Evolutionary conservation across 2,797 vertebrate species (phyloP).

Genomic region (Bovichtus variegatus): DNA sequence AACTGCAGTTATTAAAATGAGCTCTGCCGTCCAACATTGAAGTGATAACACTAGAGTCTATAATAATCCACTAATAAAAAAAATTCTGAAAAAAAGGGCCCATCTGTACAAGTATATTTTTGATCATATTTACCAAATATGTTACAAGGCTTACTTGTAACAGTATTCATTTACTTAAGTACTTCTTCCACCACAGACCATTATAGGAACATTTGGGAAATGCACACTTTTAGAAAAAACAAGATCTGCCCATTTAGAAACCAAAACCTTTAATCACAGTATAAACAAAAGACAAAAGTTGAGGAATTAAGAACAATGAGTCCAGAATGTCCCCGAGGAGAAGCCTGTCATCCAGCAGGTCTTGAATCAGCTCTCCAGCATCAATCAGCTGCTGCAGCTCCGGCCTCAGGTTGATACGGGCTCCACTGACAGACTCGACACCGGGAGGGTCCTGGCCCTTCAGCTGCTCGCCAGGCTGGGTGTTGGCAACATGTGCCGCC

Average conservation of each 20-base stretch:
- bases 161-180: no score
- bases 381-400: constrained; percentile 5
- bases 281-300: constrained; percentile 80
- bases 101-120: no score
- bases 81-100: no score
- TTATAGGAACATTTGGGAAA: neutral
- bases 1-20: no score
- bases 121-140: no score
- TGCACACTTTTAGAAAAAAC: neutral
- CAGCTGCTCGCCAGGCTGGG: constrained; percentile 18
- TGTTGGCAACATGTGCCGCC: neutral
- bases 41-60: no score
- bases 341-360: constrained; percentile 55
- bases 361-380: constrained; percentile 1
- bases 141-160: no score
- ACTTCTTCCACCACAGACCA: no score
- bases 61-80: no score
- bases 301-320: constrained; percentile 54
- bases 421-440: constrained; percentile 22
- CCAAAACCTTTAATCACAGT: constrained; percentile 85
- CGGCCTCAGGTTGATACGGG: constrained; percentile 18
- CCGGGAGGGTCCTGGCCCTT: constrained; percentile 37
- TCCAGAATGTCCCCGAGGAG: constrained; percentile 70
- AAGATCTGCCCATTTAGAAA: constrained; percentile 50
- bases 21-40: no score